Evolutionary conservation across 2,113 vertebrate genomes (phyloP).

Genomic region (Anseranas semipalmata): DNA sequence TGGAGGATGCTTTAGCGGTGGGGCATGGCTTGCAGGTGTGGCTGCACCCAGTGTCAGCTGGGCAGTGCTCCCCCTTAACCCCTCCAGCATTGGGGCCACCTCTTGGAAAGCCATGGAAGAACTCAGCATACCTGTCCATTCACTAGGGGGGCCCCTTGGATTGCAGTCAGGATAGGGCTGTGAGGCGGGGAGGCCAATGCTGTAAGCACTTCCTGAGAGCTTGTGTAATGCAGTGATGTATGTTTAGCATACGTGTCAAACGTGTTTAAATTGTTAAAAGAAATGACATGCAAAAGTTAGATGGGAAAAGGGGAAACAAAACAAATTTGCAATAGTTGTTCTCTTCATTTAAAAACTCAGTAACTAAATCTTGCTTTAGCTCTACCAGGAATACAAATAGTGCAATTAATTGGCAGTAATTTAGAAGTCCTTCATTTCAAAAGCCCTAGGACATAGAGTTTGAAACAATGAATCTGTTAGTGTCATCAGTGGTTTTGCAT

Average conservation of each 20-base stretch:
- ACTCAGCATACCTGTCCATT: slow-evolving; percentile 6
- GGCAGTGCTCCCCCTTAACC: neutral
- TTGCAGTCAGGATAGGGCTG: neutral
- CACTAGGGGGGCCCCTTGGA: neutral
- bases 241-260: neutral
- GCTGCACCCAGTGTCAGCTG: neutral
- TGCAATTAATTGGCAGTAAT: slow-evolving; percentile 68
- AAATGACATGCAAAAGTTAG: neutral
- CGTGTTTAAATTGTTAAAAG: slow-evolving; percentile 41
- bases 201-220: neutral
- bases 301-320: neutral
- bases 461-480: neutral
- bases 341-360: slow-evolving; percentile 36
- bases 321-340: neutral
- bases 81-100: neutral
- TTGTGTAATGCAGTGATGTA: neutral
- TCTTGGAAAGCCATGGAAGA: slow-evolving; percentile 20
- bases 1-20: neutral
- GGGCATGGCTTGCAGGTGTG: neutral
- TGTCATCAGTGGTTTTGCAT: neutral
- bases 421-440: slow-evolving; percentile 24
- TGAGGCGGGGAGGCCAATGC: neutral
- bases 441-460: neutral
- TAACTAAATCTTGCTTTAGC: slow-evolving; percentile 53
- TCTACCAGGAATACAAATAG: slow-evolving; percentile 66